Percentiles rank a stretch among this genome's conserved stretches.
These are phyloP conservation scores for Thyatira batis DNA, from an alignment of 2,888 invertebrate species.

Conservation along the genomic window DNA sequence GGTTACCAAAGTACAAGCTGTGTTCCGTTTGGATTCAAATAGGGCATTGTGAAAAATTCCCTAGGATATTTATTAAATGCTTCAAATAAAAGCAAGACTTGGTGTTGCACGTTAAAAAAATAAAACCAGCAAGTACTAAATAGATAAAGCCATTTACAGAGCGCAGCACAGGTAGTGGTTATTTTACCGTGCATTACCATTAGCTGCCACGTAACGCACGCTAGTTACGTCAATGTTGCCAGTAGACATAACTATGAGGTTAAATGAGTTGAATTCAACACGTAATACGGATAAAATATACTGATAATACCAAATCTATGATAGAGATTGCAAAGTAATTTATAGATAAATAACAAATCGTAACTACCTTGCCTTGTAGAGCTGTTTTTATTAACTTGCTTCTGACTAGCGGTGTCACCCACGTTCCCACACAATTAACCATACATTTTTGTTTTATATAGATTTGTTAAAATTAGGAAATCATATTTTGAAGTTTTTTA, in stretches of 20 bases:
- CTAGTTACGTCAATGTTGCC: slow-evolving; percentile 25
- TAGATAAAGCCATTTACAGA: neutral
- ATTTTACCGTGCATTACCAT: slow-evolving; percentile 27
- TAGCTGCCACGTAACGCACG: slow-evolving; percentile 25
- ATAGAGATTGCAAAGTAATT: neutral
- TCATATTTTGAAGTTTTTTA: too few species aligned
- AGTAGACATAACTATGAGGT: neutral
- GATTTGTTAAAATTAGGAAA: too few species aligned
- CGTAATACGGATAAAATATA: slow-evolving; percentile 2
- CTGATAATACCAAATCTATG: neutral
- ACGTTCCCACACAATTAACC: too few species aligned
- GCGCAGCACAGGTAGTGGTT: neutral
- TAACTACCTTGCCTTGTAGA: too few species aligned
- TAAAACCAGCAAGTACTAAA: neutral
- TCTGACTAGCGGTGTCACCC: too few species aligned
- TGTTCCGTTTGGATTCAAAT: too few species aligned
- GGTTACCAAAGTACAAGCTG: too few species aligned
- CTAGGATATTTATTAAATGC: neutral
- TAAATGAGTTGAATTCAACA: neutral
- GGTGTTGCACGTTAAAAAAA: neutral
- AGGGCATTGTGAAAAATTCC: neutral
- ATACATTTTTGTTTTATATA: too few species aligned
- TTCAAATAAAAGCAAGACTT: neutral
- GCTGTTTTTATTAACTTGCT: too few species aligned
- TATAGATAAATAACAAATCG: neutral